Base-by-base conservation (phyloP, 2,113 vertebrate species). In the Marcusenius ussheri region DNA sequence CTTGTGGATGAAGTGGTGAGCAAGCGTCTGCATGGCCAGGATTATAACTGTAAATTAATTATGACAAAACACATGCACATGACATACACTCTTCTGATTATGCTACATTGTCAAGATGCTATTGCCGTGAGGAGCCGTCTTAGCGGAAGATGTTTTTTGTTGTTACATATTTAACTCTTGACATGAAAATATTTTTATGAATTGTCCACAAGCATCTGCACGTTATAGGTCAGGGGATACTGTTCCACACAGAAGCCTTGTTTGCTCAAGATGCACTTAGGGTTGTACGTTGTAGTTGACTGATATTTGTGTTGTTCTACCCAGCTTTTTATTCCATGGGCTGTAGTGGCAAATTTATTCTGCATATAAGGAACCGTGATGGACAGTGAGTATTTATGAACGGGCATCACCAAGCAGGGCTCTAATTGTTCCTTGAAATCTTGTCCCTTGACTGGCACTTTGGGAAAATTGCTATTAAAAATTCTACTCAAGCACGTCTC, bases 21-120 rank as follows among this genome's bases (percentile, higher is more conserved):
- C 90, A 83, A 85, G 83, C 88, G 77, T 89, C 83, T 90, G 90
- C 90, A 90, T 90, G 90, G 80, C 88, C 90, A 89, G 83, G 74
- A 88, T 89, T n/a, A 70, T 83, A 42, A 45, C 45, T 89, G 56
- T 91, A 91, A 85, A 85, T 88, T 85, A 62, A 84, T 83, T 27
- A 83, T 27, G 50, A 70, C 84, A 89, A 88, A 46, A 51, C 47
- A 88, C 56, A 87, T 15, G 85, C 49, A 53, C 85, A 17, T n/a
- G 50, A 53, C 21, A 87, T 31, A 87, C 11, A 6, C 17, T 53
- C 27, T 31, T 87, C 46, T 49, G 39, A 87, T 51, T 50, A 62
- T 58, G 53, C 87, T 85, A 50, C 66, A 62, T 89, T 86, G 88
- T 90, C n/a, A 49, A 89, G 89, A 88, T 31, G 35, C 35, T 47